These are phyloP conservation scores for Leptoclinus maculatus DNA, from an alignment of 2,797 vertebrate genomes.

Conservation along the genomic window DNA sequence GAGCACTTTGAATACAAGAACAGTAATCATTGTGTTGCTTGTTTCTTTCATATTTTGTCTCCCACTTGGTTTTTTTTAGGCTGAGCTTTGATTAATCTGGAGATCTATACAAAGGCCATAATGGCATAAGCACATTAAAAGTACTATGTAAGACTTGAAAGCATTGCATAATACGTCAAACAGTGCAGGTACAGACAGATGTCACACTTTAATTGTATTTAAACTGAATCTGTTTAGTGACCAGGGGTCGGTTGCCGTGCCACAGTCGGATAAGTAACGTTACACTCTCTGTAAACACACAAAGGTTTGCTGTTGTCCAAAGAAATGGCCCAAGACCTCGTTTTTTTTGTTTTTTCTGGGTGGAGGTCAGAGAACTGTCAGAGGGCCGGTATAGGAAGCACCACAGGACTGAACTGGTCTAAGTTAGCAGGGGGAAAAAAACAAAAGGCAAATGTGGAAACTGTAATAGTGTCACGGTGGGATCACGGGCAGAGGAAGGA, in stretches of 20 bases:
- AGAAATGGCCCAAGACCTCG: conserved; percentile 29
- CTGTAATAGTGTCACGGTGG: conserved; percentile 73
- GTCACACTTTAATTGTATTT: not conserved
- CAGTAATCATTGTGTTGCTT: not conserved
- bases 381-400: conserved; percentile 58
- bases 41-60: conserved; percentile 61
- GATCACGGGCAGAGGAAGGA: conserved; percentile 73
- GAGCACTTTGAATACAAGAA: conserved; percentile 34
- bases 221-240: not conserved
- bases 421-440: conserved; percentile 63
- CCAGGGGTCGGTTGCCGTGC: not conserved
- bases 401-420: conserved; percentile 53
- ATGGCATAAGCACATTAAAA: not conserved
- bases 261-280: conserved; percentile 11
- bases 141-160: too few relatives aligned
- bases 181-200: not conserved
- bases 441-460: conserved; percentile 69
- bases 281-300: conserved; percentile 35
- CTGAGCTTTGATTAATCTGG: conserved; percentile 44
- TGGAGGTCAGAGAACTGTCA: conserved; percentile 71
- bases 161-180: not conserved
- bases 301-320: conserved; percentile 45
- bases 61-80: conserved; percentile 22
- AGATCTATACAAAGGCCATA: conserved; percentile 48
- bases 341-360: conserved; percentile 45